phyloP scores from a whole-genome alignment of 1,140 invertebrate genomes.

The Hydropsyche tenuis region DNA sequence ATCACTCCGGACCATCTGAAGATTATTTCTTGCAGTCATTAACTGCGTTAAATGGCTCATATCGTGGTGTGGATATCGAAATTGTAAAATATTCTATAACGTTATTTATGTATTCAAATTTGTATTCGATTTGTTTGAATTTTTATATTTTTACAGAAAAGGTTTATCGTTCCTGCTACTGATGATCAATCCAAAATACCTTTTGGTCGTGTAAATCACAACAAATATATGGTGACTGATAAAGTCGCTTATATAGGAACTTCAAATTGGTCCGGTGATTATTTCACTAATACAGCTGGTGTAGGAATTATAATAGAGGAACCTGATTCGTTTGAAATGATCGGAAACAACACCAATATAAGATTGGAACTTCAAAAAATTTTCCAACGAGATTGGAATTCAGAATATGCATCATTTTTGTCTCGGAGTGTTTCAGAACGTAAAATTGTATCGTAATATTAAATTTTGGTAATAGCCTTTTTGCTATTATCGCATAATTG shows the following conservation, averaged over 20 bases:
- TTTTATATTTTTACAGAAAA: no score
- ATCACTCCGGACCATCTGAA: slow-evolving; percentile 79
- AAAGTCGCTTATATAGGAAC: slow-evolving; percentile 92
- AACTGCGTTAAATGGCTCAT: slow-evolving; percentile 69
- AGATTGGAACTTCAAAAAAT: slow-evolving; percentile 78
- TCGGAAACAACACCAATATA: slow-evolving; percentile 63
- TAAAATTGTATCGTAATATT: not conserved
- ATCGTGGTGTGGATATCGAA: slow-evolving; percentile 75
- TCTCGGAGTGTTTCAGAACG: not conserved
- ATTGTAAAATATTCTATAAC: no score
- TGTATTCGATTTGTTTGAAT: no score
- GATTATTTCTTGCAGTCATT: slow-evolving; percentile 84
- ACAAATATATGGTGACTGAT: slow-evolving; percentile 99
- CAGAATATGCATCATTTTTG: slow-evolving; percentile 67
- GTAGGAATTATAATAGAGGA: slow-evolving; percentile 72
- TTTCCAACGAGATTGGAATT: slow-evolving; percentile 91
- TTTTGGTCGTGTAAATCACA: slow-evolving; percentile 92
- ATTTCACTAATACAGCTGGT: slow-evolving; percentile 91
- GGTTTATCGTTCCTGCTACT: slow-evolving; percentile 80
- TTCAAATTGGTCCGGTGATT: slow-evolving; percentile 98
- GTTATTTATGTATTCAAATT: no score
- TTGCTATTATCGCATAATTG: no score
- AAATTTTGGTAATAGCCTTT: no score
- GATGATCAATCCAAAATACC: slow-evolving; percentile 84
- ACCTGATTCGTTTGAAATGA: slow-evolving; percentile 53